phyloP scores from a whole-genome alignment of 2,113 vertebrate species.

The Callionymus lyra region DNA sequence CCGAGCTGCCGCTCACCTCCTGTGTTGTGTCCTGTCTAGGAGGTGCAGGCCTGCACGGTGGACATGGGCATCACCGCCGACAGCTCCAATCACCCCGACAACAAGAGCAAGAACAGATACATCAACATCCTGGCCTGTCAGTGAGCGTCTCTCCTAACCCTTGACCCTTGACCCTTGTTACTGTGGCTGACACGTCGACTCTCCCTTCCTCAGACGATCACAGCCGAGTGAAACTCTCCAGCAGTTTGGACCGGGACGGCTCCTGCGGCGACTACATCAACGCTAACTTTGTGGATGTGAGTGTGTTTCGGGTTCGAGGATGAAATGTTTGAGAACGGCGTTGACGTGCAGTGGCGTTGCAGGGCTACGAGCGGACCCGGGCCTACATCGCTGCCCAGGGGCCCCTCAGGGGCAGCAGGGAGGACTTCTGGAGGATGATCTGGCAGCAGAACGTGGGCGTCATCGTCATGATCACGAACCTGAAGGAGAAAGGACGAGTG shows the following conservation, averaged over 20 bases:
- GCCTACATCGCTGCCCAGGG: slow-evolving; percentile 97
- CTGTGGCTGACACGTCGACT: not conserved
- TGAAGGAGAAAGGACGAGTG: slow-evolving; percentile 95
- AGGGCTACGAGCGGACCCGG: slow-evolving; percentile 88
- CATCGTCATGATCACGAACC: slow-evolving; percentile 97
- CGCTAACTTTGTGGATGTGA: slow-evolving; percentile 94
- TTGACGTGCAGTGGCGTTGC: not conserved
- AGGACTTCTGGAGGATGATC: slow-evolving; percentile 98
- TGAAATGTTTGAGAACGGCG: not conserved
- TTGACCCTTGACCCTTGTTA: too few relatives aligned
- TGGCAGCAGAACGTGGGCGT: slow-evolving; percentile 95
- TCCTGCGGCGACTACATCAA: slow-evolving; percentile 91
- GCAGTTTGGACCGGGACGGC: slow-evolving; percentile 79
- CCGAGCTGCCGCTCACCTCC: not conserved
- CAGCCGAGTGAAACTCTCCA: slow-evolving; percentile 87
- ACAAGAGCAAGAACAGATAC: slow-evolving; percentile 96
- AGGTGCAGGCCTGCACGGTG: slow-evolving; percentile 87
- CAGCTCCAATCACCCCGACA: slow-evolving; percentile 88
- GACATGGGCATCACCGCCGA: slow-evolving; percentile 87
- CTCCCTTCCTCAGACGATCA: slow-evolving; percentile 84
- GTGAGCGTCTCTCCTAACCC: too few relatives aligned
- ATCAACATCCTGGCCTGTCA: slow-evolving; percentile 95
- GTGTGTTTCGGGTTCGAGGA: slow-evolving; percentile 26
- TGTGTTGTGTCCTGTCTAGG: slow-evolving; percentile 61
- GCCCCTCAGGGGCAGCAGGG: slow-evolving; percentile 82